These are phyloP conservation scores for Yponomeuta sedellus DNA, from an alignment of 2,888 invertebrate species.

Conservation along the genomic window DNA sequence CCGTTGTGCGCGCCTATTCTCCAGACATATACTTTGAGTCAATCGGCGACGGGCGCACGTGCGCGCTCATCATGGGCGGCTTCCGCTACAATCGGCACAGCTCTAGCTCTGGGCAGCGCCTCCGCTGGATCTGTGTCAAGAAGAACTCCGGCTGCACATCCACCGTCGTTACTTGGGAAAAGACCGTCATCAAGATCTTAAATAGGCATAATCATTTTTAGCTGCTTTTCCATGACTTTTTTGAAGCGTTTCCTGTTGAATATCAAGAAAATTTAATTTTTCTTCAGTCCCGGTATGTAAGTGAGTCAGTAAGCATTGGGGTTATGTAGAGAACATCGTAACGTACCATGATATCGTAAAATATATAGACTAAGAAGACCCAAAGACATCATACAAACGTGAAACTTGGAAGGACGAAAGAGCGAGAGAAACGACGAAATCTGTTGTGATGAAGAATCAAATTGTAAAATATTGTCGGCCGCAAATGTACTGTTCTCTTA, in stretches of 20 bases:
- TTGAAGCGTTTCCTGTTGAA: not conserved
- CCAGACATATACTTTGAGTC: not conserved
- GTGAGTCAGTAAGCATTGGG: too few species aligned
- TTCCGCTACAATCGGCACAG: conserved; percentile 10
- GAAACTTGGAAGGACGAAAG: too few species aligned
- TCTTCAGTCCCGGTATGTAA: not conserved
- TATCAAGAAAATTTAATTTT: not conserved
- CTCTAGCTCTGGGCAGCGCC: conserved; percentile 22
- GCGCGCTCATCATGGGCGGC: not conserved
- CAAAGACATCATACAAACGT: too few species aligned
- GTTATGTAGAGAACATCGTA: too few species aligned
- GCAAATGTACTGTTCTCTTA: too few species aligned
- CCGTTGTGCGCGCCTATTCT: not conserved
- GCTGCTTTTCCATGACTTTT: too few species aligned
- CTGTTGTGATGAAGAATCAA: too few species aligned
- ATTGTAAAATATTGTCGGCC: too few species aligned
- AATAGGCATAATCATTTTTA: conserved; percentile 58
- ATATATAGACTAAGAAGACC: too few species aligned
- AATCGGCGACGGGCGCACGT: not conserved
- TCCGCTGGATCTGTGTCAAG: conserved; percentile 64
- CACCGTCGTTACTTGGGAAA: conserved; percentile 52
- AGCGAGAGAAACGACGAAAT: too few species aligned
- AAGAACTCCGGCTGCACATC: conserved; percentile 56
- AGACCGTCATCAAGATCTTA: conserved; percentile 51
- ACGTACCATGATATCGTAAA: too few species aligned